Percentiles rank a stretch among this genome's conserved stretches.
Conservation (phyloP, 2,888 invertebrate genomes). For the Ethmia dodecea region DNA sequence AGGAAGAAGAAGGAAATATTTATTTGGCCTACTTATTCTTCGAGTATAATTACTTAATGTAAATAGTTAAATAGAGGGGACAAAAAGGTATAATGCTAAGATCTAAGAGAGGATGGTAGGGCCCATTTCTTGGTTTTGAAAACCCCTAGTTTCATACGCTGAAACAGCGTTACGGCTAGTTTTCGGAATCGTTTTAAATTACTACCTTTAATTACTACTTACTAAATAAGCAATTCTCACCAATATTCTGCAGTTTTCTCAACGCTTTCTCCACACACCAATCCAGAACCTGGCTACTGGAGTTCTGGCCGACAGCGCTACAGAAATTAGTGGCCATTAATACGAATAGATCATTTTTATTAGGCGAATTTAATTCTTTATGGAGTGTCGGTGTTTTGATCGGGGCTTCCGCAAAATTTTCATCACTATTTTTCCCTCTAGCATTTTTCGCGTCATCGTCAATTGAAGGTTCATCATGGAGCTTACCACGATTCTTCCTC, state of each 20-base stretch:
- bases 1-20: too few species aligned
- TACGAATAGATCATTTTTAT: slow-evolving; percentile 38
- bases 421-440: not conserved
- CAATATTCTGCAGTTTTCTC: slow-evolving; percentile 45
- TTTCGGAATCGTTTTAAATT: too few species aligned
- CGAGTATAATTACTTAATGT: too few species aligned
- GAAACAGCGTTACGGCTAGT: too few species aligned
- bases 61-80: too few species aligned
- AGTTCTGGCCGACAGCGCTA: slow-evolving; percentile 50
- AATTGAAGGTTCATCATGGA: not conserved
- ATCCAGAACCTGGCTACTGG: slow-evolving; percentile 36
- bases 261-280: slow-evolving; percentile 65
- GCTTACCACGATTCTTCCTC: slow-evolving; percentile 25
- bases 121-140: too few species aligned
- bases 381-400: not conserved
- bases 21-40: too few species aligned
- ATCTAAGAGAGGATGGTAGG: too few species aligned
- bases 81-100: too few species aligned
- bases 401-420: not conserved
- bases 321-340: slow-evolving; percentile 58
- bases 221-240: slow-evolving; percentile 34
- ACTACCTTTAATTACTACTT: too few species aligned
- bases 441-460: slow-evolving; percentile 4
- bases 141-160: too few species aligned
- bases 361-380: not conserved